phyloP scores from a whole-genome alignment of 2,888 invertebrate genomes.

The Ichneumon xanthorius region DNA sequence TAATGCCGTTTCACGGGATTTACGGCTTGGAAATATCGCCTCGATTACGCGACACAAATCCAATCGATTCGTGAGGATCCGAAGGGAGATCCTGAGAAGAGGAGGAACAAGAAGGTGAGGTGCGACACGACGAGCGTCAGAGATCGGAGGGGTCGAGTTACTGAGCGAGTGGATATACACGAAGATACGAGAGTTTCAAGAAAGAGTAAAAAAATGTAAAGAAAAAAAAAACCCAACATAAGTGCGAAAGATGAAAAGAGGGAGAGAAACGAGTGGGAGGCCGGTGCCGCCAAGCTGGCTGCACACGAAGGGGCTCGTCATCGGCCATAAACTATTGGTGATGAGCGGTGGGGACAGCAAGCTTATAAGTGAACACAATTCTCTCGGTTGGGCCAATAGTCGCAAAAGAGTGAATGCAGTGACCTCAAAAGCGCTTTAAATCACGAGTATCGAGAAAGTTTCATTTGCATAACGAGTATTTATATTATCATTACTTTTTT shows the following conservation, averaged over 20 bases:
- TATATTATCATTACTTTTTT: neutral
- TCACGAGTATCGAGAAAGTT: conserved; percentile 14
- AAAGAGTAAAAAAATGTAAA: neutral
- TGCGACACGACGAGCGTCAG: neutral
- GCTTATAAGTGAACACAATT: conserved; percentile 83
- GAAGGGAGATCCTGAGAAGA: neutral
- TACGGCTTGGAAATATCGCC: neutral
- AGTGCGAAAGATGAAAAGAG: conserved; percentile 39
- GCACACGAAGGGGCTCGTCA: conserved; percentile 82
- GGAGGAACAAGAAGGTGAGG: conserved; percentile 15
- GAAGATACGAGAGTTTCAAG: neutral
- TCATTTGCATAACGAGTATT: neutral
- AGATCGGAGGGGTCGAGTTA: conserved; percentile 3
- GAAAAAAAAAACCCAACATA: conserved; percentile 15
- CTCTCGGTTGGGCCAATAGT: conserved; percentile 81
- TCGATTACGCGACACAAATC: neutral
- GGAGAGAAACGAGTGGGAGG: conserved; percentile 68
- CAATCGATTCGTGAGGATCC: neutral
- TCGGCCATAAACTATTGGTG: conserved; percentile 75
- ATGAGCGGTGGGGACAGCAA: conserved; percentile 80
- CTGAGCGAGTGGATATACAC: neutral
- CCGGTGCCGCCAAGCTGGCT: conserved; percentile 84
- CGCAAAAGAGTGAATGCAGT: conserved; percentile 82
- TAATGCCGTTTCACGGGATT: neutral
- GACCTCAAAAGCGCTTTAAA: conserved; percentile 59